These are phyloP conservation scores for Ptyas mucosa DNA, from an alignment of 2,113 vertebrate species.

Conservation along the genomic window DNA sequence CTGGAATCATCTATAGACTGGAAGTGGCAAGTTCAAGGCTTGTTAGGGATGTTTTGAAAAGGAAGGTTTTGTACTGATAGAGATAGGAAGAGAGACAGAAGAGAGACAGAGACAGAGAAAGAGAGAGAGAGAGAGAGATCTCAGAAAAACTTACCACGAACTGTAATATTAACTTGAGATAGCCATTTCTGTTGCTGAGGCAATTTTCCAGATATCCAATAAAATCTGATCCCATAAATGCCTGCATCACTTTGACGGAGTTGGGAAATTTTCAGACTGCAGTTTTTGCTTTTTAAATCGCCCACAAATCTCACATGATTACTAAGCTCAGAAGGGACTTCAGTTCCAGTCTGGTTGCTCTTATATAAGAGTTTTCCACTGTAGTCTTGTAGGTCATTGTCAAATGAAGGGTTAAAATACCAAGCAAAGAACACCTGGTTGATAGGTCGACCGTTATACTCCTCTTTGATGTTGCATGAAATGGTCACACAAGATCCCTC, in stretches of 20 bases:
- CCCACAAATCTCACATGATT: background rate
- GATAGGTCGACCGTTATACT: fast-evolving
- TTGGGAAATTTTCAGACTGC: conserved; percentile 6
- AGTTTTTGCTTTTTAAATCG: background rate
- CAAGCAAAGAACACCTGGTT: background rate
- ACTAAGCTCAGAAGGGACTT: background rate
- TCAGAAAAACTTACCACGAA: background rate
- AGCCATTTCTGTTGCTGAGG: fast-evolving
- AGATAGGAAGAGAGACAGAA: background rate
- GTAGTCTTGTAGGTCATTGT: fast-evolving
- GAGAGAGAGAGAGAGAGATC: background rate
- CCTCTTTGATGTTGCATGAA: background rate
- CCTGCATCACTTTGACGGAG: background rate
- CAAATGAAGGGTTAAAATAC: background rate
- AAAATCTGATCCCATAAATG: background rate
- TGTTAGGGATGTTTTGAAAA: background rate
- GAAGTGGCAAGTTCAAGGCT: background rate
- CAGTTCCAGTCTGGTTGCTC: fast-evolving
- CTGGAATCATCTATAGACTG: background rate
- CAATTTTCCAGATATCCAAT: fast-evolving
- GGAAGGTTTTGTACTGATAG: background rate
- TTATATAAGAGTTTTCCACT: background rate
- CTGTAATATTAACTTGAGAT: fast-evolving
- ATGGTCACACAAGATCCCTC: background rate
- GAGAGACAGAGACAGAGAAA: background rate